Percentiles rank a stretch among this genome's conserved stretches.
Evolutionary conservation across 2,888 invertebrate genomes (phyloP).

Genomic region (Agrotis clavis): DNA sequence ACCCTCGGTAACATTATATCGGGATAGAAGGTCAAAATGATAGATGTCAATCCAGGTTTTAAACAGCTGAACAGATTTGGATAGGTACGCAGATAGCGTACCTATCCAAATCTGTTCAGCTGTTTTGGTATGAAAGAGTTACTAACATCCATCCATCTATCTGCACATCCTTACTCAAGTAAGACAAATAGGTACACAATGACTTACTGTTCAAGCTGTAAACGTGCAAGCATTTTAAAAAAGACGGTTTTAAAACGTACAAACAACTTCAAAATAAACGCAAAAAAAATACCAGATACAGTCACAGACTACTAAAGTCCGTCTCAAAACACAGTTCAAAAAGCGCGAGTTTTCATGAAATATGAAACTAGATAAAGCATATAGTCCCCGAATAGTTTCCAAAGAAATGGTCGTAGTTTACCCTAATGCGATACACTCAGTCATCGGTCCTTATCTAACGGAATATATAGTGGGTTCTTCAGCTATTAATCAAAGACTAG

Average conservation of each 20-base stretch:
- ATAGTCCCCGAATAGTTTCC: conserved; percentile 81
- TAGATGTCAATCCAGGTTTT: no score
- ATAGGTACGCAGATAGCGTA: no score
- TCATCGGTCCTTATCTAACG: conserved; percentile 84
- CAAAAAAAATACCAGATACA: conserved; percentile 49
- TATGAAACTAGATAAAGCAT: conserved; percentile 81
- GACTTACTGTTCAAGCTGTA: background rate
- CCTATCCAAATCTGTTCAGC: no score
- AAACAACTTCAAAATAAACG: no score
- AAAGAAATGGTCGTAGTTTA: conserved; percentile 83
- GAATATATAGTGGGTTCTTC: conserved; percentile 79
- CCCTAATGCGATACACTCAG: conserved; percentile 83
- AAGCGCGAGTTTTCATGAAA: conserved; percentile 74
- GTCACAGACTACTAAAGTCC: conserved; percentile 60
- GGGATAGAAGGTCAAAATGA: no score
- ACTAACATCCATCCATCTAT: no score
- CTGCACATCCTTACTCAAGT: no score
- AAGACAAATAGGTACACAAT: background rate
- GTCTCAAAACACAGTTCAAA: conserved; percentile 66
- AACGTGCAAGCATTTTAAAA: background rate
- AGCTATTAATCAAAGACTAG: conserved; percentile 78
- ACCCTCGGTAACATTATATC: no score
- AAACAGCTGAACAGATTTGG: no score
- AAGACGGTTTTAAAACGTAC: background rate
- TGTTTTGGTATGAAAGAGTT: no score